Evolutionary conservation across 1,140 invertebrate genomes (phyloP).

Genomic region (Whitmania pigra): DNA sequence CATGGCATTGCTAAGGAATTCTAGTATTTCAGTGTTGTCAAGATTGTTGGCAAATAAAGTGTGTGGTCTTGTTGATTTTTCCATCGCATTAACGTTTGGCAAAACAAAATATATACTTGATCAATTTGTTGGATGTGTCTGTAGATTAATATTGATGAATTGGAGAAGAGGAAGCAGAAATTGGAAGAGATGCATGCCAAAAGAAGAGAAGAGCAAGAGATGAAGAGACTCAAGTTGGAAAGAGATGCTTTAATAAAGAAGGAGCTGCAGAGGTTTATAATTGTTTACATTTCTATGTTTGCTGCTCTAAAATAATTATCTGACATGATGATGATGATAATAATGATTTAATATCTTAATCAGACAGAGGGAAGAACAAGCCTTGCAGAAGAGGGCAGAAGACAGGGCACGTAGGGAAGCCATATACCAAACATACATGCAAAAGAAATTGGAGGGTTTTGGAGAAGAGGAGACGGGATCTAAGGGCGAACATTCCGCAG

Average conservation of each 20-base stretch:
- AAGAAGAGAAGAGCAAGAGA: slow-evolving; percentile 69
- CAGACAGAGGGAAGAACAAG: slow-evolving; percentile 69
- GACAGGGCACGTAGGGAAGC: slow-evolving; percentile 68
- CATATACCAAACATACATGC: slow-evolving; percentile 84
- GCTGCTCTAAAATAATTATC: not conserved
- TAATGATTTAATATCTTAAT: not conserved
- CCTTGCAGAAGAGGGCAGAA: slow-evolving; percentile 72
- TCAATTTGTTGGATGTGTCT: too few species aligned
- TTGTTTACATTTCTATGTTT: not conserved
- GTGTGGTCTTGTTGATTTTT: too few species aligned
- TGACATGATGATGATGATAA: not conserved
- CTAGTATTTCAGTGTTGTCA: too few species aligned
- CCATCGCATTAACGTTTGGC: too few species aligned
- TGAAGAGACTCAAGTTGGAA: slow-evolving; percentile 56
- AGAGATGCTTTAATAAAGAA: slow-evolving; percentile 60
- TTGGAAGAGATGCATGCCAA: slow-evolving; percentile 73
- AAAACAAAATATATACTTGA: too few species aligned
- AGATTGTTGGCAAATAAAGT: too few species aligned
- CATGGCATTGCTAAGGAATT: too few species aligned
- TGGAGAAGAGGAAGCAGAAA: slow-evolving; percentile 75
- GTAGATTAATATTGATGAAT: slow-evolving; percentile 51
- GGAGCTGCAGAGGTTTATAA: slow-evolving; percentile 45
- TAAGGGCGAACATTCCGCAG: too few species aligned
- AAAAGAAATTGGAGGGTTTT: slow-evolving; percentile 66
- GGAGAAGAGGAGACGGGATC: not conserved